phyloP scores from a whole-genome alignment of 1,140 invertebrate species.

The Ips typographus region DNA sequence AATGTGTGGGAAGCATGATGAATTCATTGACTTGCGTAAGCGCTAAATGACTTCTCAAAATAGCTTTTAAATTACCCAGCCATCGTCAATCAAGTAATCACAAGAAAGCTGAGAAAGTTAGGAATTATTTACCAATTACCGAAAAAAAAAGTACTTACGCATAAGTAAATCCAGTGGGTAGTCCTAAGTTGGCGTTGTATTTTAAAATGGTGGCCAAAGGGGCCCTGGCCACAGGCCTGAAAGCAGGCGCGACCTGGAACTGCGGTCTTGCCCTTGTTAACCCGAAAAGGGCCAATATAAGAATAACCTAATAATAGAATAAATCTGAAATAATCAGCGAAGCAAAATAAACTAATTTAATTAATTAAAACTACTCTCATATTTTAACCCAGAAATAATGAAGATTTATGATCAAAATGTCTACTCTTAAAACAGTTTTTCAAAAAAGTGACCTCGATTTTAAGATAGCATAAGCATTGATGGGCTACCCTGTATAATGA shows the following conservation, averaged over 20 bases:
- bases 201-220: conserved; percentile 14
- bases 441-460: no score
- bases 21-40: no score
- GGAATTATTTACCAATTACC: no score
- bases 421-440: no score
- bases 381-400: no score
- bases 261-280: conserved; percentile 17
- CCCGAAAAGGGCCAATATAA: conserved; percentile 27
- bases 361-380: background rate
- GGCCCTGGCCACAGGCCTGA: conserved; percentile 4
- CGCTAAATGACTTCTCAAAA: background rate
- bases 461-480: no score
- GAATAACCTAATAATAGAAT: conserved; percentile 8
- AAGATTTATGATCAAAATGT: no score
- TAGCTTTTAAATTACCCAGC: no score
- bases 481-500: no score
- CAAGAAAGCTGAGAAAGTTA: background rate
- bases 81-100: background rate
- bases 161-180: conserved; percentile 19
- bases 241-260: conserved; percentile 1
- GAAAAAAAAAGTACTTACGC: conserved; percentile 8
- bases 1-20: no score
- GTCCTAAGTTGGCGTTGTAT: conserved; percentile 21
- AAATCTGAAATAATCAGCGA: background rate
- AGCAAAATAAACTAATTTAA: background rate